A percentile compares a stretch with the other conserved stretches of the same genome.
Evolutionary conservation across 2,113 vertebrate species (phyloP).

Genomic region (Indicator indicator): DNA sequence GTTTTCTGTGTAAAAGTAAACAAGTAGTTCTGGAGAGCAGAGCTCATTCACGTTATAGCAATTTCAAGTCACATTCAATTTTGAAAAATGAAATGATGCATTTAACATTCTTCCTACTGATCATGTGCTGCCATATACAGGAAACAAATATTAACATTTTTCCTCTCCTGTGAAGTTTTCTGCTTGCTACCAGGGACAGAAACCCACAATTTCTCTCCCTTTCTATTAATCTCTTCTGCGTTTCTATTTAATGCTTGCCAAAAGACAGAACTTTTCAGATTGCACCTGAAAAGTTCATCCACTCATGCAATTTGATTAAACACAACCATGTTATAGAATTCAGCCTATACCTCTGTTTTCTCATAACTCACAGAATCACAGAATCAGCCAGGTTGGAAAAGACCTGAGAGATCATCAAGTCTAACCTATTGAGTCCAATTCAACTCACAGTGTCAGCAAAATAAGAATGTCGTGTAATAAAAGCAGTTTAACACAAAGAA

Average conservation of each 20-base stretch:
- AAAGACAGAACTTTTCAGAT: not conserved
- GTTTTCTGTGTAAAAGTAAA: not conserved
- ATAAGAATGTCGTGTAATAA: not conserved
- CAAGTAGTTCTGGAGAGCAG: not conserved
- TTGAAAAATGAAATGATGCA: not conserved
- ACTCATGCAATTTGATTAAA: not conserved
- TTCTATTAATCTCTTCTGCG: not conserved
- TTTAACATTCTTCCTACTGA: not conserved
- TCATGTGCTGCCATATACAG: not conserved
- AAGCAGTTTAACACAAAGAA: not conserved
- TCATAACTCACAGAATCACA: not conserved
- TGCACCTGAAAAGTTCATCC: not conserved
- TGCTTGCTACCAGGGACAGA: not conserved
- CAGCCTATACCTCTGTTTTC: not conserved
- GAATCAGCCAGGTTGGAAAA: no score
- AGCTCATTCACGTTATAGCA: not conserved
- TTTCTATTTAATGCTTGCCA: not conserved
- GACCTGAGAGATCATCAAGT: no score
- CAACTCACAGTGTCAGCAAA: not conserved
- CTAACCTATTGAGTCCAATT: no score
- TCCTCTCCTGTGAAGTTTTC: not conserved
- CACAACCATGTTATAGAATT: not conserved
- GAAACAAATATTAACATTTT: not conserved
- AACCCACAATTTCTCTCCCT: not conserved
- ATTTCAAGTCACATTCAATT: not conserved